These are phyloP conservation scores for Ischnura elegans DNA, from an alignment of 2,888 invertebrate genomes.

Conservation along the genomic window DNA sequence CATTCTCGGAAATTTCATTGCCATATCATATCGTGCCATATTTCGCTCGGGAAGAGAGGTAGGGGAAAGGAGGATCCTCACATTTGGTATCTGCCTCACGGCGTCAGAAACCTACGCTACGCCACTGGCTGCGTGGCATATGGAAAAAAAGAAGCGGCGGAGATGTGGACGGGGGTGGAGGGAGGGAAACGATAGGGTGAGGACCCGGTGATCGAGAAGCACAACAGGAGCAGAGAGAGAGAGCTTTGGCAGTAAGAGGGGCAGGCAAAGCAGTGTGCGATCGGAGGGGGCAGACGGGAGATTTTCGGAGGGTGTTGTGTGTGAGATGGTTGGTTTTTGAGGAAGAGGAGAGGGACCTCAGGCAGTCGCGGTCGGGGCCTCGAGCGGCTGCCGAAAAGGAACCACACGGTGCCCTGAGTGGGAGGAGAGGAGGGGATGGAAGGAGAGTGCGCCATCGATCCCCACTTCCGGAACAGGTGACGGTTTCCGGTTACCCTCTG, in stretches of 20 bases:
- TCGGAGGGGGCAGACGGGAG: not conserved
- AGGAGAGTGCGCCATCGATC: conserved; percentile 59
- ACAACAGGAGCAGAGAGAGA: not conserved
- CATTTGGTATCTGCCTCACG: too few species aligned
- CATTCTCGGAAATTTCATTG: too few species aligned
- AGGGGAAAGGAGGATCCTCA: too few species aligned
- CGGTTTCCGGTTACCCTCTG: conserved; percentile 67
- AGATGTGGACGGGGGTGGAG: not conserved
- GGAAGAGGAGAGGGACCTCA: not conserved
- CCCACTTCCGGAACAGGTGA: conserved; percentile 67
- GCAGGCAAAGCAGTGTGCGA: conserved; percentile 25
- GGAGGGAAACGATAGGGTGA: not conserved
- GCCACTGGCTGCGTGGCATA: conserved; percentile 39
- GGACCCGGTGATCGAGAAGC: conserved; percentile 44
- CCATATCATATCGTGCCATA: too few species aligned
- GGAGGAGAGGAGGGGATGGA: not conserved
- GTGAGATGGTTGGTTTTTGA: too few species aligned
- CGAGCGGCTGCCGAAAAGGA: conserved; percentile 60
- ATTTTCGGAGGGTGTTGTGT: too few species aligned
- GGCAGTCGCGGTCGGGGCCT: not conserved
- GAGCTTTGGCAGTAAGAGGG: not conserved
- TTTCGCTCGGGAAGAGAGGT: too few species aligned
- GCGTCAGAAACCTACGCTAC: too few species aligned
- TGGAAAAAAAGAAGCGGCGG: not conserved
- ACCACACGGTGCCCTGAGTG: not conserved